Conservation (phyloP, 35 echinoderm and acorn worm genomes). For the Apostichopus japonicus region DNA sequence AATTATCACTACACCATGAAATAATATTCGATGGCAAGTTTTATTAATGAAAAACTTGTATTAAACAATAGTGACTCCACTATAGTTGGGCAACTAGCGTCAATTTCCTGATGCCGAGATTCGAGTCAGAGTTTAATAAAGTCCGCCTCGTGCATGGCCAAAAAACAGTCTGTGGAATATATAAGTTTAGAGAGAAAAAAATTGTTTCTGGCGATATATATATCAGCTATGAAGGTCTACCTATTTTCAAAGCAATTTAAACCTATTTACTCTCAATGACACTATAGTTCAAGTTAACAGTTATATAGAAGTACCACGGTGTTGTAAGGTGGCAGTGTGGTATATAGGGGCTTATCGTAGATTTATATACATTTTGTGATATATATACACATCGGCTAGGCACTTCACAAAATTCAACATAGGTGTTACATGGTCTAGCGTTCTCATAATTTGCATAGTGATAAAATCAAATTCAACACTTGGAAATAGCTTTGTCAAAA, state of each 20-base stretch:
- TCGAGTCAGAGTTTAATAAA: constrained; percentile 27
- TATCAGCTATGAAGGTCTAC: not conserved
- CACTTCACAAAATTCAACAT: no score
- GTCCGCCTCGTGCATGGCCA: not conserved
- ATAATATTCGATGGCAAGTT: constrained; percentile 54
- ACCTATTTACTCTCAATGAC: constrained; percentile 3
- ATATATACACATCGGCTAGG: no score
- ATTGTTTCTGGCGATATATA: not conserved
- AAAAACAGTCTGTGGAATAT: no score
- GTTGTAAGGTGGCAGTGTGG: not conserved
- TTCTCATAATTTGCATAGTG: no score
- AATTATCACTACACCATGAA: constrained; percentile 34
- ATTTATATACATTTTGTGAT: no score
- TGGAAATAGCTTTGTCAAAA: no score
- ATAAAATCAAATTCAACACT: no score
- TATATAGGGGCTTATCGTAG: no score
- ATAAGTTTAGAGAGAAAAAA: no score
- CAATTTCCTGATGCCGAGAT: constrained; percentile 37
- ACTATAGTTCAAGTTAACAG: not conserved
- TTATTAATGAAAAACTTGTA: constrained; percentile 52
- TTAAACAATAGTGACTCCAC: constrained; percentile 41
- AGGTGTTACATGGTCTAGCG: no score
- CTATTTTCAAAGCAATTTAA: constrained; percentile 15
- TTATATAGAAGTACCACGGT: not conserved
- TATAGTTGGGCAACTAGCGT: constrained; percentile 9